Evolutionary conservation across 2,113 vertebrate genomes (phyloP).

Genomic region (Anguilla rostrata): DNA sequence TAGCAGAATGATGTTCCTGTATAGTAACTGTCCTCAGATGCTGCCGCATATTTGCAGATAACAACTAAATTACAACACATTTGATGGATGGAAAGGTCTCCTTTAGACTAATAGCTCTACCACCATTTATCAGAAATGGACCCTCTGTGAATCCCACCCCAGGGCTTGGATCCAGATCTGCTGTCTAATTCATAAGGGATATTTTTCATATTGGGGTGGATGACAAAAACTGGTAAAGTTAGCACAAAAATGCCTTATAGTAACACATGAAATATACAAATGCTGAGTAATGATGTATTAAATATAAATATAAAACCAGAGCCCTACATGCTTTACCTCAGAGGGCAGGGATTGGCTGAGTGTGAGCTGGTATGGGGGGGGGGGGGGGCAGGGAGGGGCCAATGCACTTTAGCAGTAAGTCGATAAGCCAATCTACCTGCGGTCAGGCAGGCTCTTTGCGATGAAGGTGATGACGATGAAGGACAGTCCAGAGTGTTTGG

Average conservation of each 20-base stretch:
- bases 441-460: too few species aligned
- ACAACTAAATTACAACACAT: neutral
- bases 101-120: neutral
- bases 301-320: too few species aligned
- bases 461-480: too few species aligned
- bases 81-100: neutral
- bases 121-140: neutral
- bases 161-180: neutral
- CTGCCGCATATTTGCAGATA: neutral
- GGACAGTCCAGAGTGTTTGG: too few species aligned
- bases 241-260: too few species aligned
- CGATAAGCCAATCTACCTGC: too few species aligned
- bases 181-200: neutral
- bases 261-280: too few species aligned
- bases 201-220: too few species aligned
- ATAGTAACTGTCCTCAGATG: neutral
- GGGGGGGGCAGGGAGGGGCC: slow-evolving; percentile 23
- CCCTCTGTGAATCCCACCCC: neutral
- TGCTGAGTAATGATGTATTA: too few species aligned
- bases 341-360: neutral
- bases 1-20: neutral
- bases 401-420: too few species aligned
- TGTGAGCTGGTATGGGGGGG: neutral
- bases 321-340: neutral
- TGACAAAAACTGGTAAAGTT: too few species aligned